Evolutionary conservation across 1,140 invertebrate species (phyloP).

Genomic region (Lordiphosa stackelbergi): DNA sequence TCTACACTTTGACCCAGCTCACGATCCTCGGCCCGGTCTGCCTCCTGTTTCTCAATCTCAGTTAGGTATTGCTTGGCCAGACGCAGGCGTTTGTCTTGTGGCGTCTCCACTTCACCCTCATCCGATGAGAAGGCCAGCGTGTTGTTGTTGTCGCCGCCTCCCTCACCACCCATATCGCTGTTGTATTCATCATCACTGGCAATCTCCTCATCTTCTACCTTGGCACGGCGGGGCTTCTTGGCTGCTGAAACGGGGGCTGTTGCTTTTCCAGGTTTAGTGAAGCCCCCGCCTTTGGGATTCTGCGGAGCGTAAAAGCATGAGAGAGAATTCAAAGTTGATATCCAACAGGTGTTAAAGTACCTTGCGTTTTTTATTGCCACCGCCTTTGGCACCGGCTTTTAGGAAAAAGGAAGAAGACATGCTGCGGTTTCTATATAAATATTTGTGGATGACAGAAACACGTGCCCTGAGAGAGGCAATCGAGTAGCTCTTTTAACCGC

Average conservation of each 20-base stretch:
- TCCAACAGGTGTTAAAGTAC: constrained; percentile 56
- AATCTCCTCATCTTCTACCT: constrained; percentile 78
- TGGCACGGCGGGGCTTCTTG: constrained; percentile 53
- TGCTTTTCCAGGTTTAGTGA: constrained; percentile 41
- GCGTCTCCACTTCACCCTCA: constrained; percentile 86
- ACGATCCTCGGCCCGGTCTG: constrained; percentile 82
- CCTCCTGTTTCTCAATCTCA: constrained; percentile 90
- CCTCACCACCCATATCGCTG: constrained; percentile 78
- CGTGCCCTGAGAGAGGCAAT: no score
- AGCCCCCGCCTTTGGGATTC: constrained; percentile 50
- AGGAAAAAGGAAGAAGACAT: constrained; percentile 81
- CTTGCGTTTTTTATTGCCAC: constrained; percentile 78
- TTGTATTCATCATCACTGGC: constrained; percentile 78
- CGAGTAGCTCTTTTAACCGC: no score
- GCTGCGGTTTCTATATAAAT: constrained; percentile 22
- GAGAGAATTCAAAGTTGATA: neutral
- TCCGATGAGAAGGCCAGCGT: constrained; percentile 79
- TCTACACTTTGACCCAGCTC: constrained; percentile 84
- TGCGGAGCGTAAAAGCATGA: constrained; percentile 43
- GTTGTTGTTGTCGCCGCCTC: constrained; percentile 78
- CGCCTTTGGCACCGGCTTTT: constrained; percentile 79
- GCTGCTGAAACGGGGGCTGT: constrained; percentile 33
- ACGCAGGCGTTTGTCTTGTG: constrained; percentile 92
- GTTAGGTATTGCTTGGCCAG: constrained; percentile 92
- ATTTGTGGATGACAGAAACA: neutral